phyloP scores from a whole-genome alignment of 2,797 vertebrate genomes.

The Loris lydekkerianus region DNA sequence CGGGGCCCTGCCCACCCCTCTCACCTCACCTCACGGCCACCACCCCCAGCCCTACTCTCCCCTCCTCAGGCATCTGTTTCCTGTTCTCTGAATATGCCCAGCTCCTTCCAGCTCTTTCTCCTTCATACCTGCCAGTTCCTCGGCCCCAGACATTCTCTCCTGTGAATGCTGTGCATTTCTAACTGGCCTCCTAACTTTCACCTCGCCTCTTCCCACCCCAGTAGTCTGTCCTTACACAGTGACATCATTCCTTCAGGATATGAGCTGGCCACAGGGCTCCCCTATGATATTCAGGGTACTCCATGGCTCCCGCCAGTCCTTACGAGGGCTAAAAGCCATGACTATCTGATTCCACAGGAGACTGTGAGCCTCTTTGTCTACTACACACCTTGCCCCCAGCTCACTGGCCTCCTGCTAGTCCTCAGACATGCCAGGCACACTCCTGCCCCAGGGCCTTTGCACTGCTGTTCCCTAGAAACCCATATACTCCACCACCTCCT shows the following conservation, averaged over 20 bases:
- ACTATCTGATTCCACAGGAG: background rate
- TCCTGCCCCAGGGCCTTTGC: background rate
- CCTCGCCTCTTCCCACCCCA: background rate
- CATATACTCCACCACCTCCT: background rate
- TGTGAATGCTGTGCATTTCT: background rate
- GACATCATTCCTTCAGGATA: background rate
- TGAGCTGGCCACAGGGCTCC: too few species aligned
- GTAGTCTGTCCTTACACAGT: too few species aligned
- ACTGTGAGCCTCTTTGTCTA: background rate
- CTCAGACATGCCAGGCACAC: background rate
- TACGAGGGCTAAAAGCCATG: background rate
- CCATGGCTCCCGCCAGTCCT: background rate
- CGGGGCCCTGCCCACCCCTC: too few species aligned
- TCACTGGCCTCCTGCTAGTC: background rate
- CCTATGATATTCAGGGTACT: background rate
- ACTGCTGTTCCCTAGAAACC: too few species aligned
- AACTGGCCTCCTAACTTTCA: background rate
- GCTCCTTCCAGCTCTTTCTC: background rate
- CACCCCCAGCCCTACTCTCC: too few species aligned
- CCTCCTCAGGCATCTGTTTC: too few species aligned
- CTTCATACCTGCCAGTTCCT: background rate
- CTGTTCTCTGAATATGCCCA: background rate
- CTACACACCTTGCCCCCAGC: too few species aligned
- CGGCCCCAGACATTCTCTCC: background rate
- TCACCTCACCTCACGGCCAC: background rate